Base-by-base conservation (phyloP, 2,113 vertebrate species). In the Scartelaos histophorus region DNA sequence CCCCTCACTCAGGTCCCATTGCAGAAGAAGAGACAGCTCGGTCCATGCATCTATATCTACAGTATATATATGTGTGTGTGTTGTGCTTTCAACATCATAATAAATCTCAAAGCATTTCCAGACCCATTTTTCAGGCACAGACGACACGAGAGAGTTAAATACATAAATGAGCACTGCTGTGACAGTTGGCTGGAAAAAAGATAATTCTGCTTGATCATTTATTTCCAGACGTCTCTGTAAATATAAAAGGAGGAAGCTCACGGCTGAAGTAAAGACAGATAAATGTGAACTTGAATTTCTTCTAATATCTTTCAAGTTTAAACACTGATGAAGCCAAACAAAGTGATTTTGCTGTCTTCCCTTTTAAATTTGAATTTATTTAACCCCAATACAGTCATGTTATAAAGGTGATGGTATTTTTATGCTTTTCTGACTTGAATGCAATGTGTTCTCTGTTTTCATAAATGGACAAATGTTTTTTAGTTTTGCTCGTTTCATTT, bases 141-240 rank as follows among this genome's bases (percentile, higher is more conserved):
- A 11, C 22, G 43, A 73, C 79, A 49, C 71, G 51, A 22, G 47
- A 74, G 73, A 71, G 80, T 87, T 82, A 76, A 87, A 79, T 19
- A 21, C 60, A 76, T 67, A 72, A 71, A 70, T 77, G 71, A 76
- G 71, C 19, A 24, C 43, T 66, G 17, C 60, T 62, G 7, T 67
- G 56, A 77, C 61, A 45, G 71, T 75, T 72, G 56, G 66, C 49
- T 89, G 81, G 75, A 84, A 87, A 87, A 80, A 21, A 82, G 79
- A 89, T 85, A 81, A 88, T 84, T 67, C 75, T 49, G 29, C 82
- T 82, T 83, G 75, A 86, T 87, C 83, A 83, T 82, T 84, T 83
- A 81, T 85, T 91, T 89, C 83, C 85, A 82, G 71, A 70, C 56
- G 69, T 82, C 61, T 53, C 66, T 66, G 65, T 74, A 80, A 86